Percentiles rank a stretch among this genome's conserved stretches.
Evolutionary conservation across 2,888 invertebrate species (phyloP).

Genomic region (Leptopilina drosophilae): DNA sequence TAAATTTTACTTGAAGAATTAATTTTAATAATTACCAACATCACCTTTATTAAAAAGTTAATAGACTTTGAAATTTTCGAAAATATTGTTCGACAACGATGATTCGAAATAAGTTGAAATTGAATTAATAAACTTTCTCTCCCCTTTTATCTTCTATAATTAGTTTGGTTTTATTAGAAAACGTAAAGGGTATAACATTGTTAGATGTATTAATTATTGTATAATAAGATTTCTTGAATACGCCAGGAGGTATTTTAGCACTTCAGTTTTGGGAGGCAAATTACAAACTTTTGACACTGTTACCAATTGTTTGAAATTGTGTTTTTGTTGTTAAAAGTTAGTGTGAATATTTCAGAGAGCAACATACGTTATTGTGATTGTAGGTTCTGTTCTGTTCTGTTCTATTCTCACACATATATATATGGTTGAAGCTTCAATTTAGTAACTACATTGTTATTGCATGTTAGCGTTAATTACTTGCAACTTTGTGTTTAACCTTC

Average conservation of each 20-base stretch:
- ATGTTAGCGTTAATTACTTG: slow-evolving; percentile 8
- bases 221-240: not conserved
- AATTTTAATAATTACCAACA: too few relatives aligned
- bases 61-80: too few relatives aligned
- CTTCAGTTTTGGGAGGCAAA: not conserved
- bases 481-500: slow-evolving; percentile 12
- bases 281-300: slow-evolving; percentile 19
- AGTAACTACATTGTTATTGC: slow-evolving; percentile 23
- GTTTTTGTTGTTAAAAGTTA: slow-evolving; percentile 35
- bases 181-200: not conserved
- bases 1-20: too few relatives aligned
- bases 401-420: too few relatives aligned
- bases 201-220: not conserved
- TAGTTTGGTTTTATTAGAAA: not conserved
- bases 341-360: slow-evolving; percentile 33
- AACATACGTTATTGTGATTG: slow-evolving; percentile 28
- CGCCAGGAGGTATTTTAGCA: not conserved
- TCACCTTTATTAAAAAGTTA: too few relatives aligned
- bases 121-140: too few relatives aligned
- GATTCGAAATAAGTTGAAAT: not conserved
- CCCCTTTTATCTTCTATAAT: too few relatives aligned
- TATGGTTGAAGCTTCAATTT: slow-evolving; percentile 1
- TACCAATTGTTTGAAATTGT: slow-evolving; percentile 10
- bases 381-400: slow-evolving; percentile 10
- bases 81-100: too few relatives aligned